Evolutionary conservation across 92 coral and sea anemone species (phyloP), one percentile per base, ranked within the genome.

Genomic region (Epizoanthus stellaris): DNA sequence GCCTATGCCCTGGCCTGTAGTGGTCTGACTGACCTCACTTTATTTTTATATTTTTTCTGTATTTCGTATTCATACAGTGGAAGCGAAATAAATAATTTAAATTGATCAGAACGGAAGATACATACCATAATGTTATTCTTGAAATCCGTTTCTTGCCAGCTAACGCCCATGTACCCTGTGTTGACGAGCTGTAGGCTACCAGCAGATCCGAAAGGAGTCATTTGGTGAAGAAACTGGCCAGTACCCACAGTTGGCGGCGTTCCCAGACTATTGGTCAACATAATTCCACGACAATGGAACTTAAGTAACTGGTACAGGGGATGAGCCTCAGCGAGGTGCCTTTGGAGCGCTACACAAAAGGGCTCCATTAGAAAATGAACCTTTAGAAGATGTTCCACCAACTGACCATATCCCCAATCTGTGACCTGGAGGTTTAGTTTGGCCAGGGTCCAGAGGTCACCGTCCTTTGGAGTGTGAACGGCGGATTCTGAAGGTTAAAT

Each of bases 311-410:
- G 39, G 23, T 85, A 7, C 73, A 85, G 34, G 4, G 88, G 82
- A 20, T 85, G 88, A 42, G 15, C n/a, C 20, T 19, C 20, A 43
- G 88, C 62, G 47, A 85, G 52, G 59, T 56, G 57, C 3, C 88
- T 67, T 58, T 75, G 17, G 7, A 85, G 19, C 0, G 74, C 62
- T 56, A 85, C 88, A 53, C 88, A 85, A 14, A 85, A 56, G 38
- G 82, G 81, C 53, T 85, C 88, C 71, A 75, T 60, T 4, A 85
- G 0, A 63, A 85, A 71, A 52, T 85, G 88, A 2, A 72, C 65
- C 66, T 85, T 89, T 23, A 88, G 17, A 19, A 90, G 77, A 69
- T 90, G 93, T 65, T 90, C 93, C 42, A 90, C 80, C 4, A 90
- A 75, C 75, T 86, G 80, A 14, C 67, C 45, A 75, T 90, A 81